These are phyloP conservation scores for Nilaparvata lugens DNA, from an alignment of 1,140 invertebrate species.

Conservation along the genomic window DNA sequence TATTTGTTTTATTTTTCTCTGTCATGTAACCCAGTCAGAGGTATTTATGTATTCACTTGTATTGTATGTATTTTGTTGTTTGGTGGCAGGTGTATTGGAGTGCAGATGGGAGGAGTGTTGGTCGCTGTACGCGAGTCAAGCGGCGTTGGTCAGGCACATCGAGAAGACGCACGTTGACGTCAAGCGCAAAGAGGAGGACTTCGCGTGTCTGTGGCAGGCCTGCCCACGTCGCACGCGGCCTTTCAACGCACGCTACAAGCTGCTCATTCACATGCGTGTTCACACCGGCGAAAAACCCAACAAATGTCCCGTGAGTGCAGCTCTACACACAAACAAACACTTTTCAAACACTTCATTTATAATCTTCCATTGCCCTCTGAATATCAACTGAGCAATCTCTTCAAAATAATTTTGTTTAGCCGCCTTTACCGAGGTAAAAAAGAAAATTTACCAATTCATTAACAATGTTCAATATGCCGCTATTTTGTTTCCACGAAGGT, in stretches of 20 bases:
- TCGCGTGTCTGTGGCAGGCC: slow-evolving; percentile 83
- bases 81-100: slow-evolving; percentile 26
- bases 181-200: slow-evolving; percentile 57
- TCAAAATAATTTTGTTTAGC: too few species aligned
- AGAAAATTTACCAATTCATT: too few species aligned
- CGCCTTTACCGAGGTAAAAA: too few species aligned
- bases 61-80: not conserved
- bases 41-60: too few species aligned
- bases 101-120: slow-evolving; percentile 85
- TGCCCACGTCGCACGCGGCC: slow-evolving; percentile 76
- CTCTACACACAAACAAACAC: too few species aligned
- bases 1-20: too few species aligned
- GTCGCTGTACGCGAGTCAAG: slow-evolving; percentile 64
- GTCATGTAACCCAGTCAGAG: too few species aligned
- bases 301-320: slow-evolving; percentile 76
- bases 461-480: too few species aligned
- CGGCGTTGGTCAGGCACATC: slow-evolving; percentile 77
- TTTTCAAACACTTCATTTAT: too few species aligned
- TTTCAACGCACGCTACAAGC: slow-evolving; percentile 93
- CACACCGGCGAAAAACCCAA: slow-evolving; percentile 95
- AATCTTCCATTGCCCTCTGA: too few species aligned
- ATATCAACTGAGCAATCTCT: too few species aligned
- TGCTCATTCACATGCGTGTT: slow-evolving; percentile 93
- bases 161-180: slow-evolving; percentile 81
- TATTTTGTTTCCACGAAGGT: too few species aligned